Evolutionary conservation across 2,888 invertebrate genomes (phyloP).

Genomic region (Acanthosoma haemorrhoidale): DNA sequence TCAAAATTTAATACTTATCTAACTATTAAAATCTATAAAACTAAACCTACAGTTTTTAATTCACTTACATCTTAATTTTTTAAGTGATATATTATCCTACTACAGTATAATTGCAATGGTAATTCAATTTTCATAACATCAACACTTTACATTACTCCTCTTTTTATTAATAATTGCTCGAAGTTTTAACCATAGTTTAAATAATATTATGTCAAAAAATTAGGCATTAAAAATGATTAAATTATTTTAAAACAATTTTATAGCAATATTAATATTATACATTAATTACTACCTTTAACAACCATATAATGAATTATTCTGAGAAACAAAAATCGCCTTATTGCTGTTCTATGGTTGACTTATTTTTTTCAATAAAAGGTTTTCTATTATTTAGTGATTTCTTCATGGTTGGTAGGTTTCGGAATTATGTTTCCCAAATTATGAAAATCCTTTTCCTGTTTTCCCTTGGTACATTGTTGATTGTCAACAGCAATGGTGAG

Average conservation of each 20-base stretch:
- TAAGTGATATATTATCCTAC: not conserved
- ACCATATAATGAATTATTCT: not conserved
- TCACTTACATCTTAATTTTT: not conserved
- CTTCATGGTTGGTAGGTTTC: not conserved
- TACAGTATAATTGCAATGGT: slow-evolving; percentile 10
- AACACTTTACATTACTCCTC: no score
- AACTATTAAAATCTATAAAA: not conserved
- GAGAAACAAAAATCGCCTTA: not conserved
- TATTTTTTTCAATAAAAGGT: not conserved
- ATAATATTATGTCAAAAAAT: no score
- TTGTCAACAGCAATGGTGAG: slow-evolving; percentile 23
- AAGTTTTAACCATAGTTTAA: not conserved
- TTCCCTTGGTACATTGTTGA: slow-evolving; percentile 1
- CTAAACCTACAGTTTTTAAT: not conserved
- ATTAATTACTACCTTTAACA: no score
- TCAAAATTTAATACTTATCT: slow-evolving; percentile 30
- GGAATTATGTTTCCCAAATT: not conserved
- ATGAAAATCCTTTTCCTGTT: not conserved
- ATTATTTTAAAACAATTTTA: no score
- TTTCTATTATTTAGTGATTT: not conserved
- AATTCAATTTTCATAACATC: not conserved
- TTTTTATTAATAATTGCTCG: not conserved
- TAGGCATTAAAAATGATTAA: no score
- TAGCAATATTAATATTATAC: no score
- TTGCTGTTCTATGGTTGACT: not conserved